These are phyloP conservation scores for Tapirus terrestris DNA, from an alignment of 2,113 vertebrate genomes.

Conservation along the genomic window DNA sequence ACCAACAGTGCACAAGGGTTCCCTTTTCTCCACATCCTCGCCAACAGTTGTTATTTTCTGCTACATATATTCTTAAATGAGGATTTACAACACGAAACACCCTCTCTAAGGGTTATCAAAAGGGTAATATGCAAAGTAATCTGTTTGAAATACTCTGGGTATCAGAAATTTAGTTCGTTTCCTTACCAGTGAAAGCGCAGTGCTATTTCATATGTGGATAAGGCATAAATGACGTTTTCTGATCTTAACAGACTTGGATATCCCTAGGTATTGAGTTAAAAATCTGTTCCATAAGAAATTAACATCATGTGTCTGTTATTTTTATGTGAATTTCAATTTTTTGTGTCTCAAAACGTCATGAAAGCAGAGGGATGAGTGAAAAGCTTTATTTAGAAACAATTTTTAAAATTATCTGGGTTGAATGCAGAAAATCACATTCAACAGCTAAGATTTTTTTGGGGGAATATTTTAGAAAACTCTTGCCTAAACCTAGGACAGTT, in stretches of 20 bases:
- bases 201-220: not conserved
- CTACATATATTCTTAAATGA: not conserved
- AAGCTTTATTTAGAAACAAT: not conserved
- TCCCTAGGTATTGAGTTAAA: not conserved
- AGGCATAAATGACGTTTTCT: not conserved
- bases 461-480: constrained; percentile 42
- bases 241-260: not conserved
- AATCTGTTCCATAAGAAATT: not conserved
- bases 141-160: not conserved
- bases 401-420: not conserved
- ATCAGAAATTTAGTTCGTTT: not conserved
- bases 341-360: not conserved
- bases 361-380: not conserved
- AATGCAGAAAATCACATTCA: not conserved
- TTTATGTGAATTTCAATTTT: constrained; percentile 34
- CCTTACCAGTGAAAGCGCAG: not conserved
- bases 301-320: not conserved
- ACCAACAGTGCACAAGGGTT: not conserved
- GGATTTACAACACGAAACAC: not conserved
- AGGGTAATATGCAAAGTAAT: not conserved
- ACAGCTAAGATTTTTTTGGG: not conserved
- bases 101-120: not conserved
- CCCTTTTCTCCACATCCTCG: not conserved
- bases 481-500: not conserved
- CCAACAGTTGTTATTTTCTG: not conserved